These are phyloP conservation scores for Caenorhabditis brenneri DNA, from an alignment of 1,140 invertebrate genomes.

Conservation along the genomic window DNA sequence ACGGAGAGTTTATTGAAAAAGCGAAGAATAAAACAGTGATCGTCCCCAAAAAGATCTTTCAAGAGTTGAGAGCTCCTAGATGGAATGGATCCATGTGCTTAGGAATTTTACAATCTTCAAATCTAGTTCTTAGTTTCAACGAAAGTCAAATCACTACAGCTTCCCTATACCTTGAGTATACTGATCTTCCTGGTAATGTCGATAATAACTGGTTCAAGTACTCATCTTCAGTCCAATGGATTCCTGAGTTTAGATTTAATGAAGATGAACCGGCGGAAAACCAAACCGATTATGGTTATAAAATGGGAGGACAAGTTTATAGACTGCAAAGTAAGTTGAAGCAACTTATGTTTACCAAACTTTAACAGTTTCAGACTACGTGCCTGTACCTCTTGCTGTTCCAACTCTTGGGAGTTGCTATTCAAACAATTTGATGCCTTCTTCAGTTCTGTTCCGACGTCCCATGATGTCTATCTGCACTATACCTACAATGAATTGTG, in stretches of 20 bases:
- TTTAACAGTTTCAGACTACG: neutral
- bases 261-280: neutral
- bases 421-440: neutral
- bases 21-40: neutral
- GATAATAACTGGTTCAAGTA: conserved; percentile 26
- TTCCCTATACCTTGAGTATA: neutral
- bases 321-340: neutral
- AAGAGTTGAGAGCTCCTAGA: neutral
- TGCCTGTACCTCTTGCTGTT: neutral
- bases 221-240: neutral
- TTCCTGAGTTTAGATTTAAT: neutral
- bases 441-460: neutral
- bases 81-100: neutral
- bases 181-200: neutral
- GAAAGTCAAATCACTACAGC: neutral
- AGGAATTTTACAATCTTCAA: neutral
- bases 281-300: neutral
- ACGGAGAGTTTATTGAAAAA: neutral
- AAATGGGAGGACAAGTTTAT: neutral
- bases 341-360: neutral
- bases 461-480: neutral
- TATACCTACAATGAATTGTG: neutral
- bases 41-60: neutral
- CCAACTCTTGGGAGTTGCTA: neutral
- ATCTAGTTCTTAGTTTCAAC: neutral